Conservation (phyloP, 2,888 invertebrate species). For the Monopis laevigella region DNA sequence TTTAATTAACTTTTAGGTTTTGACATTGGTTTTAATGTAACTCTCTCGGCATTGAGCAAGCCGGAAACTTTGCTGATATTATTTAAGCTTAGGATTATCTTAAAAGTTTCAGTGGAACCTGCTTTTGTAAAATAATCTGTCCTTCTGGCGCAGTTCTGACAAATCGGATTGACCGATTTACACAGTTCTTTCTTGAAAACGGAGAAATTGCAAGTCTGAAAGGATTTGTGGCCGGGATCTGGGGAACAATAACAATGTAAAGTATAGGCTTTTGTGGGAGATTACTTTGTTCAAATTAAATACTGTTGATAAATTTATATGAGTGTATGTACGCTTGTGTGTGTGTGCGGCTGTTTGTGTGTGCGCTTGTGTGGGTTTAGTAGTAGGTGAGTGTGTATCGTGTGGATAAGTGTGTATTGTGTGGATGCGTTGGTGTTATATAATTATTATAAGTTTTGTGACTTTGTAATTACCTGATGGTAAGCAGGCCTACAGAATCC, state of each 20-base stretch:
- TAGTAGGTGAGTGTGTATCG: too few species aligned
- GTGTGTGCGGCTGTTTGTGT: too few species aligned
- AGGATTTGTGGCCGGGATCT: constrained; percentile 1
- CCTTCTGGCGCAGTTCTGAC: constrained; percentile 9
- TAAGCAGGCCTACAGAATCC: too few species aligned
- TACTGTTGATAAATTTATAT: too few species aligned
- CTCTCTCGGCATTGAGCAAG: background rate
- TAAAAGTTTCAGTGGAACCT: constrained; percentile 7
- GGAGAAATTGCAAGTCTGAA: constrained; percentile 8
- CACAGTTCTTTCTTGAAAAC: constrained; percentile 9
- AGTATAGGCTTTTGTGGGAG: too few species aligned
- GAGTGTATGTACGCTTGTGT: too few species aligned
- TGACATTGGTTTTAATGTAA: constrained; percentile 6
- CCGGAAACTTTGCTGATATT: constrained; percentile 9
- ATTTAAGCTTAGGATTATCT: constrained; percentile 10
- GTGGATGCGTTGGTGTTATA: too few species aligned
- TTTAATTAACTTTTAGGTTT: background rate
- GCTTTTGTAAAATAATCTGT: constrained; percentile 11
- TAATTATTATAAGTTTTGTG: too few species aligned
- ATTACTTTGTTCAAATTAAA: too few species aligned
- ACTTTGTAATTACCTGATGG: too few species aligned
- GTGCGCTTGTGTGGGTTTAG: too few species aligned
- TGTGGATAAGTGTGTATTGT: too few species aligned
- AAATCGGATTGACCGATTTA: constrained; percentile 12
- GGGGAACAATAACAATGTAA: constrained; percentile 4